These are phyloP conservation scores for Stratiolaelaps scimitus DNA, from an alignment of 1,140 invertebrate genomes.

Conservation along the genomic window DNA sequence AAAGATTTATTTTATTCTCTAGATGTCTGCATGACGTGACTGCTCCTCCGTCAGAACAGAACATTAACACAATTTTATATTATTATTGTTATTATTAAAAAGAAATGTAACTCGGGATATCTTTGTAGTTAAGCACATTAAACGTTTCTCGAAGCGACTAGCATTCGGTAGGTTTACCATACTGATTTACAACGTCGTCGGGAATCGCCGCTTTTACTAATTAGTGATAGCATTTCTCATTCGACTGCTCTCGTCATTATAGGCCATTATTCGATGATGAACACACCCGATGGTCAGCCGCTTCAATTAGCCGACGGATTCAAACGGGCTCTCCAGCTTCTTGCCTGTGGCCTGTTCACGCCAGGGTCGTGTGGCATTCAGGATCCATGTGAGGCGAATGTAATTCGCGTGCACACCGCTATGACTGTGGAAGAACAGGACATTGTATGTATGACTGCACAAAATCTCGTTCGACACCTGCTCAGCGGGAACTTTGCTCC, in stretches of 20 bases:
- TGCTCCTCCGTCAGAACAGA: too few relatives aligned
- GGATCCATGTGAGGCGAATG: conserved; percentile 81
- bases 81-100: too few relatives aligned
- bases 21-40: too few relatives aligned
- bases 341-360: conserved; percentile 84
- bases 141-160: too few relatives aligned
- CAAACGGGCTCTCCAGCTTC: conserved; percentile 65
- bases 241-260: conserved; percentile 33
- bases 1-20: too few relatives aligned
- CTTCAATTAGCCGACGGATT: conserved; percentile 81
- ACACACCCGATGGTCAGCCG: conserved; percentile 81
- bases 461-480: conserved; percentile 72
- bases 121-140: conserved; percentile 21
- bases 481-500: conserved; percentile 81
- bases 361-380: conserved; percentile 86
- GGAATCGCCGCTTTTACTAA: too few relatives aligned
- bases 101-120: too few relatives aligned
- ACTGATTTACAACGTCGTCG: too few relatives aligned
- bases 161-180: too few relatives aligned
- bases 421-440: conserved; percentile 91
- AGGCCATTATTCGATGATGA: conserved; percentile 94
- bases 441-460: conserved; percentile 75
- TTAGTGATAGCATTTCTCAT: too few relatives aligned
- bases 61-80: too few relatives aligned
- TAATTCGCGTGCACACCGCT: conserved; percentile 72